These are phyloP conservation scores for Sebastes melanostomus DNA, from an alignment of 2,797 vertebrate species.

Conservation along the genomic window DNA sequence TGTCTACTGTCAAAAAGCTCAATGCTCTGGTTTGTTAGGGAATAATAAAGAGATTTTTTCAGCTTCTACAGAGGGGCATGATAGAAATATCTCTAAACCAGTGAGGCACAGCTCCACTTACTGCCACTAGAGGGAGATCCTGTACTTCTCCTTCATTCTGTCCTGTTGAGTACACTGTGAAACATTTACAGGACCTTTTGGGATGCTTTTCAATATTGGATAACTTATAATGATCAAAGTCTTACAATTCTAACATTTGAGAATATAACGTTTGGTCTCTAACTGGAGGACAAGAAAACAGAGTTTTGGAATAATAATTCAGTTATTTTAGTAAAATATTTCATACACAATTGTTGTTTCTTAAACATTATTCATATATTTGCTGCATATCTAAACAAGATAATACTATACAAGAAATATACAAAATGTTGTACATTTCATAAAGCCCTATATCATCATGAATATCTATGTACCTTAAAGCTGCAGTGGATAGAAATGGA, in stretches of 20 bases:
- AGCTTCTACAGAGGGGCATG: not conserved
- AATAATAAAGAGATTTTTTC: not conserved
- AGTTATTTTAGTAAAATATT: not conserved
- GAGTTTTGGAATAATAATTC: not conserved
- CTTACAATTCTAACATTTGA: not conserved
- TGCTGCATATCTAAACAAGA: no score
- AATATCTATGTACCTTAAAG: not conserved
- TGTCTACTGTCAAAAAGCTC: not conserved
- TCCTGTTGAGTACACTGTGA: not conserved
- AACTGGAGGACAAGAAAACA: not conserved
- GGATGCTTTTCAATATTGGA: not conserved
- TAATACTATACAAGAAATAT: not conserved
- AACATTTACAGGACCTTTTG: not conserved
- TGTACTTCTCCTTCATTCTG: not conserved
- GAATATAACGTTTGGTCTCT: not conserved
- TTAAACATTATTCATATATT: no score
- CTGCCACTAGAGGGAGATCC: constrained; percentile 34
- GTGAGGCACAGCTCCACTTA: not conserved
- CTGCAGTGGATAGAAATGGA: no score
- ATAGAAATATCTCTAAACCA: not conserved
- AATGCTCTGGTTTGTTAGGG: not conserved
- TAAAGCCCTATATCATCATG: not conserved
- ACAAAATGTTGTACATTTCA: not conserved
- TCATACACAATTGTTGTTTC: no score
- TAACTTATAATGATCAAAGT: not conserved